Percentiles rank a stretch among this genome's conserved stretches.
phyloP scores from a whole-genome alignment of 2,888 invertebrate species.

The Argynnis bischoffii region DNA sequence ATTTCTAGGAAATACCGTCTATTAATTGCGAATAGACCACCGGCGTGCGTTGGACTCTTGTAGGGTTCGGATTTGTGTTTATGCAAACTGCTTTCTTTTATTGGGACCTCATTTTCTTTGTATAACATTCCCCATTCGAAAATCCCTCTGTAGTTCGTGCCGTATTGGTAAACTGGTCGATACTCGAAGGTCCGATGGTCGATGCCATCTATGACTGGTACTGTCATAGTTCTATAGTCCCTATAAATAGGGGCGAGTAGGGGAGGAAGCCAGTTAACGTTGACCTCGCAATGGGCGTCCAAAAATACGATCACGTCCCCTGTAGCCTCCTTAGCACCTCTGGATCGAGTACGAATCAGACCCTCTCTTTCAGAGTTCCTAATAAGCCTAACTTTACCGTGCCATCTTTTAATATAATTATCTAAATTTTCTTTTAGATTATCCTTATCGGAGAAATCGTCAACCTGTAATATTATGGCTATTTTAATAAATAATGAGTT shows the following conservation, averaged over 20 bases:
- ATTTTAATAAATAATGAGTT: no score
- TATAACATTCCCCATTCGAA: slow-evolving; percentile 99
- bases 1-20: slow-evolving; percentile 96
- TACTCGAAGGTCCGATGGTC: slow-evolving; percentile 98
- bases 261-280: slow-evolving; percentile 98
- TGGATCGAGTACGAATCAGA: slow-evolving; percentile 94
- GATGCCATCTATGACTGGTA: slow-evolving; percentile 98
- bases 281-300: slow-evolving; percentile 99
- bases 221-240: slow-evolving; percentile 96
- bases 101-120: slow-evolving; percentile 97
- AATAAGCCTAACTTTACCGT: slow-evolving; percentile 94
- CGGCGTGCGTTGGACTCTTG: slow-evolving; percentile 99
- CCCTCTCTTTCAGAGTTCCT: slow-evolving; percentile 95
- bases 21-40: slow-evolving; percentile 99
- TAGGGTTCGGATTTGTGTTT: slow-evolving; percentile 96
- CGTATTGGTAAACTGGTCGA: slow-evolving; percentile 94
- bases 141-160: slow-evolving; percentile 95
- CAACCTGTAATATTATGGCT: slow-evolving; percentile 73
- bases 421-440: slow-evolving; percentile 93
- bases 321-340: slow-evolving; percentile 94
- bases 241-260: slow-evolving; percentile 95
- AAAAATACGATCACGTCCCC: slow-evolving; percentile 98
- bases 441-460: slow-evolving; percentile 95
- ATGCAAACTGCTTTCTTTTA: slow-evolving; percentile 88
- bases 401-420: slow-evolving; percentile 91